Base-by-base conservation (phyloP, 2,113 vertebrate species). In the Cyprinodon brontotheroides region DNA sequence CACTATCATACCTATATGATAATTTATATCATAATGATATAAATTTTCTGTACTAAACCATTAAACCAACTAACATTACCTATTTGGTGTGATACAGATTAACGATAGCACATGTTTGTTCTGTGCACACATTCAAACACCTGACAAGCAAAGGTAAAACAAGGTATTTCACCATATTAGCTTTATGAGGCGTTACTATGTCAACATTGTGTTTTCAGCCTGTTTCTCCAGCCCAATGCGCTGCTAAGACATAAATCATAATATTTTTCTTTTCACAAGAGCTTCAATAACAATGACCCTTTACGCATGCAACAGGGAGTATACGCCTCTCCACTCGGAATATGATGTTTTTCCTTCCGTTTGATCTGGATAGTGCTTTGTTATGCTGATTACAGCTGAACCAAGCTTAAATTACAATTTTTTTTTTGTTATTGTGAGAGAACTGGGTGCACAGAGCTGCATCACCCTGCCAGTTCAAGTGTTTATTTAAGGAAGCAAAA, bases 401-500 rank as follows among this genome's bases (percentile, higher is more conserved):
- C 36, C 17, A 48, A 20, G 13, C 45, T 65, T 50, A 72, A 77
- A 73, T 59, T 11, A 70, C n/a, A n/a, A n/a, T 29, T 29, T 77
- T 88, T 68, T 72, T 63, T 65, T 71, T 65, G 72, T 36, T 67
- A 77, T 81, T 81, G 72, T 68, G 69, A 63, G 38, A 13, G 50
- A 57, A 37, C n/a, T 53, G 38, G 63, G 39, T 10, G 50, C 47
- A 61, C 78, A 37, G 82, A 59, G 68, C 22, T 75, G 77, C 60
- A 76, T 77, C 72, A 50, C 43, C 43, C 65, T 68, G 82, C 61
- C 72, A 57, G 57, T 81, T 87, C 41, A 50, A 72, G 73, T 87
- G 88, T 92, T 91, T 88, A 48, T 74, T 72, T 69, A 65, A 85
- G 80, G 81, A 87, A 88, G 72, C 60, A 78, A 70, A 79, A n/a